Conservation (phyloP, 2,113 vertebrate genomes). For the Ursus arctos region DNA sequence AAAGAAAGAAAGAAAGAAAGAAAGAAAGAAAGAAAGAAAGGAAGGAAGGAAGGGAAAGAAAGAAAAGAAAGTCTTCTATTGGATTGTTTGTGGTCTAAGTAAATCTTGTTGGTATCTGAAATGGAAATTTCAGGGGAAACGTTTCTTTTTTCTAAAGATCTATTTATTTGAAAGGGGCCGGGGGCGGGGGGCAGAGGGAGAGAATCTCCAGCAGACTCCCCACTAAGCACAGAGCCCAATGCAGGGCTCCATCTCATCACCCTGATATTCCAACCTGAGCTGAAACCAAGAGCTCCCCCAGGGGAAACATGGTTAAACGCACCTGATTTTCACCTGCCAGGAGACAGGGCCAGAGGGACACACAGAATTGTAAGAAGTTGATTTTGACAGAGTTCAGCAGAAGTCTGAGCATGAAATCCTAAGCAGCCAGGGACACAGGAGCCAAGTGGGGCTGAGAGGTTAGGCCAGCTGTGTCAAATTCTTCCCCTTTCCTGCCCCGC, state of each 20-base stretch:
- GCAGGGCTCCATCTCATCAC: background rate
- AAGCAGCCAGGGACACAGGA: background rate
- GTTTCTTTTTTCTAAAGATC: background rate
- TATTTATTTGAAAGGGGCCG: background rate
- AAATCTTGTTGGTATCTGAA: constrained; percentile 1
- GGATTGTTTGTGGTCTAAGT: background rate
- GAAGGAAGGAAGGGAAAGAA: too few relatives aligned
- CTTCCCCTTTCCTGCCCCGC: background rate
- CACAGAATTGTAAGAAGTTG: background rate
- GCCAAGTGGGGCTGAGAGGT: background rate
- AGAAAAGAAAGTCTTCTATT: background rate
- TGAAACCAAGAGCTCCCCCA: background rate
- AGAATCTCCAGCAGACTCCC: background rate
- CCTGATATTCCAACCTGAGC: background rate
- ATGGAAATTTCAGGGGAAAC: constrained; percentile 5
- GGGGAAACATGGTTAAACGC: background rate
- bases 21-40: too few relatives aligned
- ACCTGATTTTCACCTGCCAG: constrained; percentile 29
- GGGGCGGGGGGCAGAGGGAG: background rate
- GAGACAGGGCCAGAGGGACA: background rate
- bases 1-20: too few relatives aligned
- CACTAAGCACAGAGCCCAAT: background rate
- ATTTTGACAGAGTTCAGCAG: background rate
- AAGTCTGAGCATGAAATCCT: background rate
- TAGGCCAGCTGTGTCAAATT: background rate